Evolutionary conservation across 2,888 invertebrate species (phyloP), one percentile per base, ranked within the genome.

Genomic region (Tipula lateralis): DNA sequence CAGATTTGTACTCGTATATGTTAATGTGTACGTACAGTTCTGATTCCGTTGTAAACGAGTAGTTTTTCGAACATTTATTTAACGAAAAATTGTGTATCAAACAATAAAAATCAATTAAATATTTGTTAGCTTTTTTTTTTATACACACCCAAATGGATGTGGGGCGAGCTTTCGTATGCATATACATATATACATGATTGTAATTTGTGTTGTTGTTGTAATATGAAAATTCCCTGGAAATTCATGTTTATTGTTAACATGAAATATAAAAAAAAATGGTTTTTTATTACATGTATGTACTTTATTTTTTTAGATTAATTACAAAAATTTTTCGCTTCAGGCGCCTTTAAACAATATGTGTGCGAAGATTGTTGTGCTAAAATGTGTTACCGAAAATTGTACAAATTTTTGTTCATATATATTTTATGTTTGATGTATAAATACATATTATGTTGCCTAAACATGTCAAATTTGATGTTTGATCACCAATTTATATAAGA

Each of bases 91-190:
- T 24, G 7, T 66, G 66, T 24, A 66, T 24, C 66, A 24, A 19
- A 66, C 66, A 66, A 66, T 66, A 66, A 66, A 66, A 66, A 66
- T 66, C 66, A 66, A 66, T 66, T 66, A 66, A 66, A 66, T 66
- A 19, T 66, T 66, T 19, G 66, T 66, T 24, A 66, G 66, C 66
- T 19, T 50, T 50, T 50, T 50, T 50, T n/a, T n/a, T n/a, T n/a
- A n/a, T n/a, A n/a, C n/a, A n/a, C n/a, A n/a, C n/a, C n/a, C n/a
- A n/a, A n/a, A n/a, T n/a, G n/a, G n/a, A n/a, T n/a, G n/a, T n/a
- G n/a, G 66, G 0, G 12, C 16, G 24, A 66, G 66, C 66, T 66
- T 66, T 66, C 44, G 16, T 50, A 16, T 6, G 36, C 36, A n/a
- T n/a, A n/a, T 39, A 39, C 13, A 5, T 39, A 39, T 39, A n/a